Evolutionary conservation across 2,113 vertebrate species (phyloP).

Genomic region (Hipposideros armiger): DNA sequence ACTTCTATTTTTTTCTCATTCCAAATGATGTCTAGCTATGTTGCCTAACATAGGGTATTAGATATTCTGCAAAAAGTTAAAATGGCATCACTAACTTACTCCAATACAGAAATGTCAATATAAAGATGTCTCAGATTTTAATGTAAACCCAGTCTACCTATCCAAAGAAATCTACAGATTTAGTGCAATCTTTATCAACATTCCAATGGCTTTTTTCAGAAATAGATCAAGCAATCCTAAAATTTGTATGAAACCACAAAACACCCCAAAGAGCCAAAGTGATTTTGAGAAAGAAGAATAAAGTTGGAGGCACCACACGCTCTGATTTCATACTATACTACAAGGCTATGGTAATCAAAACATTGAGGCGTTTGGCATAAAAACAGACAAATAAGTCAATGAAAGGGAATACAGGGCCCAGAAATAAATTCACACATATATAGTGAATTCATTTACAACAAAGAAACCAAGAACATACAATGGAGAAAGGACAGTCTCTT

Average conservation of each 20-base stretch:
- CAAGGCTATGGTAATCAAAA: too few relatives aligned
- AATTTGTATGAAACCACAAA: too few relatives aligned
- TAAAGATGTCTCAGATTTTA: not conserved
- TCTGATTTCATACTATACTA: not conserved
- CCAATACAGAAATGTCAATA: not conserved
- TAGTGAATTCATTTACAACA: too few relatives aligned
- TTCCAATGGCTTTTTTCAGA: not conserved
- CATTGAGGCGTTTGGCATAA: too few relatives aligned
- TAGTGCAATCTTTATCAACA: not conserved
- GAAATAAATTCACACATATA: too few relatives aligned
- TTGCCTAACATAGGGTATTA: not conserved
- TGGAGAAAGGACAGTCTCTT: too few relatives aligned
- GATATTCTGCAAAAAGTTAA: not conserved
- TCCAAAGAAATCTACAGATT: not conserved
- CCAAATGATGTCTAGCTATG: not conserved
- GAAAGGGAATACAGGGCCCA: too few relatives aligned
- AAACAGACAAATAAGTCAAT: too few relatives aligned
- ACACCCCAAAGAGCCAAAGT: too few relatives aligned
- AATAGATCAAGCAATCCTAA: not conserved
- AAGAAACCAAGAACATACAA: too few relatives aligned
- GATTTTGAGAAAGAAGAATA: too few relatives aligned
- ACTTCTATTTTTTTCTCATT: not conserved
- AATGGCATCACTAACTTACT: not conserved
- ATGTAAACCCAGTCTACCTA: not conserved
- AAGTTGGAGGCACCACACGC: not conserved